Base-by-base conservation (phyloP, 1,140 invertebrate genomes). In the Habropoda laboriosa region DNA sequence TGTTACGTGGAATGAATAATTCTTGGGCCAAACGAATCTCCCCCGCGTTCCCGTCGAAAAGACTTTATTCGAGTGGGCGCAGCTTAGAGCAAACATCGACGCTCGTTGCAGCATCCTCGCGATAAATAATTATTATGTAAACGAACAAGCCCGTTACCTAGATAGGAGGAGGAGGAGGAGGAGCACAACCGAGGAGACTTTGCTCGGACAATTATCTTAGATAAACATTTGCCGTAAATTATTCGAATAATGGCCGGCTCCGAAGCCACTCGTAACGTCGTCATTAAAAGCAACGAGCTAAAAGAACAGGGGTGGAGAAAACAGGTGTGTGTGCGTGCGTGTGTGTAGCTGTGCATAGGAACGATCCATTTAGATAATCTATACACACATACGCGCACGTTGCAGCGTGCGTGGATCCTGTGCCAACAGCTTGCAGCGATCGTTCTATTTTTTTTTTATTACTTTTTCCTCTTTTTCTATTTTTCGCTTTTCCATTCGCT, bases 351-450 rank as follows among this genome's bases (percentile, higher is more conserved):
- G 35, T 24, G 49, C 38, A 42, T 66, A 51, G 40, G n/a, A 79
- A 73, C 76, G 67, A 73, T 79, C 76, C 76, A 79, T 72, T 73
- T 73, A 73, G 76, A 73, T 79, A 79, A 79, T 73, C 75, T 77
- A 77, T 71, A 70, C 66, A 51, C 66, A 24, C 16, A 68, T 70
- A 70, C 35, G 75, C 10, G 66, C 51, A 47, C 47, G 63, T 32
- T 57, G 51, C 40, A 58, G 13, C 12, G 53, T 70, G 53, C 18
- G 42, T 24, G 75, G 75, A 38, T 32, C 6, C 55, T 49, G 75
- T 79, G 71, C 77, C 70, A 73, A 73, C 71, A 64, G 68, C 77
- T 55, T 64, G 58, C 77, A 79, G 60, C 72, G n/a, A 79, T 66
- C 71, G 70, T 45, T 74, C 27, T 47, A 64, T 16, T 73, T 30